Percentiles rank a stretch among this genome's conserved stretches.
phyloP scores from a whole-genome alignment of 2,888 invertebrate species.

The Magallana nippona region DNA sequence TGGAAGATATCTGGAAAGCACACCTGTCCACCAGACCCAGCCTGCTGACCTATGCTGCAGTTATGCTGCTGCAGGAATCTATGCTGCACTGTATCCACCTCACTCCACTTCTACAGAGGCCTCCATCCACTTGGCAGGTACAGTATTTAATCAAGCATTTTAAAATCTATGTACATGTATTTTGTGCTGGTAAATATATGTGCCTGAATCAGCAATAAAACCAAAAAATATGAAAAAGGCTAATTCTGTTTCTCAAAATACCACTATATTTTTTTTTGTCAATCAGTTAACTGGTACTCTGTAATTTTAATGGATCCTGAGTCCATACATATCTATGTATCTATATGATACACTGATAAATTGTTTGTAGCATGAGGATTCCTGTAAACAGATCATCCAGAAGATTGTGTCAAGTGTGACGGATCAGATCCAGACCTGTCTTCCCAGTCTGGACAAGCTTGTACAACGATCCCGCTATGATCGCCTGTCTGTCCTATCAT shows the following conservation, averaged over 20 bases:
- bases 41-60: constrained; percentile 69
- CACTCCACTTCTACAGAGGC: constrained; percentile 65
- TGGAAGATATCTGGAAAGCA: constrained; percentile 68
- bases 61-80: constrained; percentile 68
- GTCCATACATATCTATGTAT: neutral
- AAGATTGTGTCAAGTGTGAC: constrained; percentile 60
- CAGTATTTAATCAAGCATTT: neutral
- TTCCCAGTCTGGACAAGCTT: constrained; percentile 64
- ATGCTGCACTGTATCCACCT: constrained; percentile 69
- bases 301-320: neutral
- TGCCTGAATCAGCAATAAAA: neutral
- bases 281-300: no score
- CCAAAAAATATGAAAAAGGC: no score
- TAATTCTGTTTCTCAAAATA: no score
- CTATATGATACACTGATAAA: neutral
- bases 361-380: constrained; percentile 60
- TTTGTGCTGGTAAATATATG: no score
- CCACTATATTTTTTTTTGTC: no score
- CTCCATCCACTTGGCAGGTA: constrained; percentile 68
- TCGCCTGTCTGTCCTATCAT: constrained; percentile 66
- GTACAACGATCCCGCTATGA: constrained; percentile 65
- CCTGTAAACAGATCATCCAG: constrained; percentile 60
- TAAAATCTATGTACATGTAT: neutral
- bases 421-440: constrained; percentile 58
- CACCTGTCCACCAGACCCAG: constrained; percentile 66